Conservation (phyloP, 2,888 invertebrate genomes). For the Rhogogaster chlorosoma region DNA sequence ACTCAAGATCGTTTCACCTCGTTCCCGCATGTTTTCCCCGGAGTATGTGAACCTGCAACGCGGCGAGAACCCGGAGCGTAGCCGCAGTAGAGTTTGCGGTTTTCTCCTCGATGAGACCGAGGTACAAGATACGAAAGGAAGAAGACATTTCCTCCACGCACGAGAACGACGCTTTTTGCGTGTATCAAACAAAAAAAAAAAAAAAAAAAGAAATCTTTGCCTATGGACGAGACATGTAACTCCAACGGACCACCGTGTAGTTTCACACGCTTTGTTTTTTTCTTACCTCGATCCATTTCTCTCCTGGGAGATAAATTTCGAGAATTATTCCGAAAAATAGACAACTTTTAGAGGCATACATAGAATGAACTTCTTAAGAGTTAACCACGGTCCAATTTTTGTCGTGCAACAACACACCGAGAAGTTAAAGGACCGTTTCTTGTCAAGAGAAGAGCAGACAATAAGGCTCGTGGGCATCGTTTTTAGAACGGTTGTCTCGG, state of each 20-base stretch:
- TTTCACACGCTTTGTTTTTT: background rate
- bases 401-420: background rate
- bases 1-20: background rate
- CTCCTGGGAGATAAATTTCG: background rate
- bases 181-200: background rate
- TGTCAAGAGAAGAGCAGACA: background rate
- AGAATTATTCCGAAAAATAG: background rate
- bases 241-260: background rate
- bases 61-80: conserved; percentile 3
- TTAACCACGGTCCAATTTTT: conserved; percentile 1
- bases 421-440: background rate
- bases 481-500: conserved; percentile 50
- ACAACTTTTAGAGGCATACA: background rate
- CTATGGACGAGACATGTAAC: background rate
- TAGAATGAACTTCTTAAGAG: background rate
- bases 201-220: background rate
- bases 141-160: conserved; percentile 31
- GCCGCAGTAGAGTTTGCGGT: conserved; percentile 28
- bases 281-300: background rate
- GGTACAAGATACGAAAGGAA: background rate
- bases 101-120: conserved; percentile 8
- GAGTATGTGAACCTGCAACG: background rate
- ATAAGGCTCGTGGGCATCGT: conserved; percentile 18
- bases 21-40: conserved; percentile 32
- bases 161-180: conserved; percentile 12